phyloP scores from a whole-genome alignment of 2,797 vertebrate species.

The Myotis findleyi region DNA sequence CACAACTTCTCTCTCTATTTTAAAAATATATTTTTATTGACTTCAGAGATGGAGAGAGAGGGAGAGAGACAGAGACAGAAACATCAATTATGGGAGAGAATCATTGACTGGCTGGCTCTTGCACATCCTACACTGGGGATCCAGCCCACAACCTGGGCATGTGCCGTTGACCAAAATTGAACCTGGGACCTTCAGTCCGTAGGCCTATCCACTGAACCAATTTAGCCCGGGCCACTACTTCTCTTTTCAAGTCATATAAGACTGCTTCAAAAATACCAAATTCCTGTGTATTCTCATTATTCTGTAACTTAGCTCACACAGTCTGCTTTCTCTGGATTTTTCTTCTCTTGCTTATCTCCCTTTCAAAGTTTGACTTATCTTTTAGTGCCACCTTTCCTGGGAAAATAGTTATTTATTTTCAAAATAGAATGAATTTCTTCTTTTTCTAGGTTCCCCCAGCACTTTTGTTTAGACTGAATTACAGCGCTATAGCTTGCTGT shows the following conservation, averaged over 20 bases:
- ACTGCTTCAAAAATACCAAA: neutral
- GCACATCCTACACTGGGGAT: no score
- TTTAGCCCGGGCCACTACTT: neutral
- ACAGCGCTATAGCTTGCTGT: neutral
- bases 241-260: neutral
- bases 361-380: neutral
- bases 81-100: no score
- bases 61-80: no score
- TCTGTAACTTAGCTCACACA: neutral
- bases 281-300: neutral
- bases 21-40: no score
- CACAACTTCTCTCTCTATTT: neutral
- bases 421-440: neutral
- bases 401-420: neutral
- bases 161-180: no score
- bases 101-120: no score
- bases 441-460: neutral
- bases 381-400: neutral
- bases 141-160: no score
- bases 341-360: neutral
- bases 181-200: no score
- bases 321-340: neutral
- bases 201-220: no score
- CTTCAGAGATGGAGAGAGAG: no score
- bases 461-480: neutral